Conservation (phyloP, 2,888 invertebrate genomes). For the Arctia plantaginis region DNA sequence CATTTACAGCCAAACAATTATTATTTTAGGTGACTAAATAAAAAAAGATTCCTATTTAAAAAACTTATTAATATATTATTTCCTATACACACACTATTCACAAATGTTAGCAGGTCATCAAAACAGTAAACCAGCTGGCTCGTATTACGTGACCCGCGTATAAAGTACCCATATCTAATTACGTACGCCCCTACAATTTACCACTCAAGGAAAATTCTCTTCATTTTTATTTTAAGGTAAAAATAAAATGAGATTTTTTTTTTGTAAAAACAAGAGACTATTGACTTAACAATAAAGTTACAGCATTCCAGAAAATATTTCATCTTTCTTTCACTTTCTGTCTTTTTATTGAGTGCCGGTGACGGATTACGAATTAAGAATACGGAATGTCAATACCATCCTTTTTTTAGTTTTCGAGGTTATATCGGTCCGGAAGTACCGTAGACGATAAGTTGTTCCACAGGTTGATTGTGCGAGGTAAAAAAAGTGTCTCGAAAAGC, state of each 20-base stretch:
- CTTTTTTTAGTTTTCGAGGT: no score
- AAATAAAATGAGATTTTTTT: background rate
- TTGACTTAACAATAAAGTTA: background rate
- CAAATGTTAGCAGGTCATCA: background rate
- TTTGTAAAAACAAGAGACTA: background rate
- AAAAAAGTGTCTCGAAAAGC: no score
- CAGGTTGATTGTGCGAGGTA: no score
- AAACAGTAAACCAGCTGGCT: background rate
- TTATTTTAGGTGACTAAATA: background rate
- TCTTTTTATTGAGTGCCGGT: no score
- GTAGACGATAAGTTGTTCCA: no score
- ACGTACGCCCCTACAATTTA: conserved; percentile 1
- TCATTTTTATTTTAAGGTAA: background rate
- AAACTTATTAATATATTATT: background rate
- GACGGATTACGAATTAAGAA: no score
- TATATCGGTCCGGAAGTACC: no score
- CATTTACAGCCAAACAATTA: background rate
- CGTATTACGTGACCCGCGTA: conserved; percentile 5
- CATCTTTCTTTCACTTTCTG: no score
- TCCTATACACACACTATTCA: background rate
- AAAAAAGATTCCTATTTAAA: background rate
- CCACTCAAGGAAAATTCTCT: background rate
- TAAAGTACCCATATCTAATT: conserved; percentile 4
- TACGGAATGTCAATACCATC: no score
- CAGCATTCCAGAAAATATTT: no score